A percentile compares a stretch with the other conserved stretches of the same genome.
These are phyloP conservation scores for Zosterops borbonicus DNA, from an alignment of 2,113 vertebrate species.

Conservation along the genomic window DNA sequence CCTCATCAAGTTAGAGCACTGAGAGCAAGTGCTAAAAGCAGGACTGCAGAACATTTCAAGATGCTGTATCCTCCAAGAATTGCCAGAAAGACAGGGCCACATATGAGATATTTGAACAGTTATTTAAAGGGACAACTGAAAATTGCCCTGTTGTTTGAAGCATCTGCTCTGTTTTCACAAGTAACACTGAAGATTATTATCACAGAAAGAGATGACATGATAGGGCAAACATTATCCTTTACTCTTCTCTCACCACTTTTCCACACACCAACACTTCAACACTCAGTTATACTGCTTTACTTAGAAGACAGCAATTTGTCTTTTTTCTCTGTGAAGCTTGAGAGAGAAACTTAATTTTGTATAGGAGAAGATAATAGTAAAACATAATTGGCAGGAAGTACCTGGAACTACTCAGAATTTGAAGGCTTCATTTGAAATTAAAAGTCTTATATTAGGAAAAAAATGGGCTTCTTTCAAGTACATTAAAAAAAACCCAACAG, in stretches of 20 bases:
- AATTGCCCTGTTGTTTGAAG: background rate
- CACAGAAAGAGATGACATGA: background rate
- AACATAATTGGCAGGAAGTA: background rate
- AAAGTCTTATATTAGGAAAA: background rate
- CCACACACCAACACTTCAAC: background rate
- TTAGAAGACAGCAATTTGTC: background rate
- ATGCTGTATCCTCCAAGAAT: background rate
- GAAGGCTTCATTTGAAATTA: background rate
- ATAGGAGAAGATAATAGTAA: background rate
- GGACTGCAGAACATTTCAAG: background rate
- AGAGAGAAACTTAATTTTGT: background rate
- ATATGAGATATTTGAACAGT: background rate
- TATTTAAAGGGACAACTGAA: background rate
- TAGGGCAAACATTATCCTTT: background rate
- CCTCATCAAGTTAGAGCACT: background rate
- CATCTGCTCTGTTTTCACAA: background rate
- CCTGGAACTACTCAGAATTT: background rate
- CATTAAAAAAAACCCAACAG: background rate
- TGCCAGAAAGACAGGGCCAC: background rate
- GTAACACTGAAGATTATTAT: background rate
- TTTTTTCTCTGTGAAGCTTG: background rate
- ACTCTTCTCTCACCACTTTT: background rate
- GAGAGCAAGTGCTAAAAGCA: slow-evolving; percentile 22
- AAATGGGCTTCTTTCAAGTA: background rate
- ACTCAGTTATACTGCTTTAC: background rate